Evolutionary conservation across 2,888 invertebrate genomes (phyloP).

Genomic region (Meiosimyza platycephala): DNA sequence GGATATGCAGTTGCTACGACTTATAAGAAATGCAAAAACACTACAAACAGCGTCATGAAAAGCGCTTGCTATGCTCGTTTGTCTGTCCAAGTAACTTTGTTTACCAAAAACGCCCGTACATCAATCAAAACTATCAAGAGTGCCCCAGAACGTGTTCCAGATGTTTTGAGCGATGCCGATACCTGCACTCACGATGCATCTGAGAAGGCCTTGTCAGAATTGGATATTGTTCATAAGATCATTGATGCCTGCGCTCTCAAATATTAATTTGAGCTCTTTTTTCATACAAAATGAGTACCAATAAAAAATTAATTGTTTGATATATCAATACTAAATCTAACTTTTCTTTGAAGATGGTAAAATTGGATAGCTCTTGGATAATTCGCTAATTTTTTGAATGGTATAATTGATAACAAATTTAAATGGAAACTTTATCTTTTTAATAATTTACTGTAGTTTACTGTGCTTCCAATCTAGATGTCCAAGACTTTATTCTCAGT

Average conservation of each 20-base stretch:
- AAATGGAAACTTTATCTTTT: too few species aligned
- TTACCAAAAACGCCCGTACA: conserved; percentile 39
- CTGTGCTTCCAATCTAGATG: too few species aligned
- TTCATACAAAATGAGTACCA: too few species aligned
- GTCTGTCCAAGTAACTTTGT: conserved; percentile 48
- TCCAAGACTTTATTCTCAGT: too few species aligned
- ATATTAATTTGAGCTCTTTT: neutral
- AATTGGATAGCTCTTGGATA: too few species aligned
- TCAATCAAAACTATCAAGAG: conserved; percentile 54
- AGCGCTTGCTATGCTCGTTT: conserved; percentile 50
- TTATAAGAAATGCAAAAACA: conserved; percentile 49
- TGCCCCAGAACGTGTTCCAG: conserved; percentile 53
- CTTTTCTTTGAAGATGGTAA: too few species aligned
- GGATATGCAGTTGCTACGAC: conserved; percentile 47
- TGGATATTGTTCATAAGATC: conserved; percentile 45
- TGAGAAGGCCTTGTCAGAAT: conserved; percentile 47
- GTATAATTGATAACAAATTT: too few species aligned
- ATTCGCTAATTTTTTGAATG: too few species aligned
- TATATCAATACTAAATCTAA: too few species aligned
- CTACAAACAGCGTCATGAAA: conserved; percentile 46
- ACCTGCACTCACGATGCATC: conserved; percentile 52
- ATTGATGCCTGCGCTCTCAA: conserved; percentile 49
- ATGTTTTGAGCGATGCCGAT: conserved; percentile 50
- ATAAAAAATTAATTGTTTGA: too few species aligned
- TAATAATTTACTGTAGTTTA: too few species aligned